A percentile compares a stretch with the other conserved stretches of the same genome.
Conservation (phyloP, 2,113 vertebrate genomes). For the Otocyon megalotis region DNA sequence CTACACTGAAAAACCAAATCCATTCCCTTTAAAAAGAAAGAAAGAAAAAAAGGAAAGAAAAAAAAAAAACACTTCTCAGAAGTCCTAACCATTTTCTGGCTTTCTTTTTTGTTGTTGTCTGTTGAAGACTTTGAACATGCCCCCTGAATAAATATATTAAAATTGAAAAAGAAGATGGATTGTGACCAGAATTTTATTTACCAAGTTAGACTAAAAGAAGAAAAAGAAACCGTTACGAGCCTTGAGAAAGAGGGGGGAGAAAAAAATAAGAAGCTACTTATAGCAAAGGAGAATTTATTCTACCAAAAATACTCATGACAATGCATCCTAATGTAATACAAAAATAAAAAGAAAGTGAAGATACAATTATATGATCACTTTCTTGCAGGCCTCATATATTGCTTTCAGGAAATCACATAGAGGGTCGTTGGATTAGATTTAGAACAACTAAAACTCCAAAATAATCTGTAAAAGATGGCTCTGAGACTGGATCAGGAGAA, state of each 20-base stretch:
- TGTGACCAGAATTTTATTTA: conserved; percentile 84
- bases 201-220: conserved; percentile 77
- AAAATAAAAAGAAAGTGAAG: conserved; percentile 96
- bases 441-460: conserved; percentile 89
- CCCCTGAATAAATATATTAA: conserved; percentile 82
- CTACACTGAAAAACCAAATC: conserved; percentile 69
- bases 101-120: conserved; percentile 62
- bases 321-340: conserved; percentile 92
- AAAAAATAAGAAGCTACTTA: conserved; percentile 88
- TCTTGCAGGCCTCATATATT: conserved; percentile 92
- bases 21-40: conserved; percentile 70
- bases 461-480: conserved; percentile 82
- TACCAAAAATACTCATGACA: conserved; percentile 97
- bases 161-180: conserved; percentile 80
- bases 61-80: conserved; percentile 68
- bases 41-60: not conserved
- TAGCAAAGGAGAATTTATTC: conserved; percentile 97
- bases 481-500: conserved; percentile 83
- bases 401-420: conserved; percentile 89
- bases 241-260: conserved; percentile 64
- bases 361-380: conserved; percentile 92
- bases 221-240: conserved; percentile 72
- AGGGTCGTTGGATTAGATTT: conserved; percentile 84
- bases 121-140: conserved; percentile 73
- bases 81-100: conserved; percentile 68